These are phyloP conservation scores for Globicephala melas DNA, from an alignment of 2,113 vertebrate genomes.

Conservation along the genomic window DNA sequence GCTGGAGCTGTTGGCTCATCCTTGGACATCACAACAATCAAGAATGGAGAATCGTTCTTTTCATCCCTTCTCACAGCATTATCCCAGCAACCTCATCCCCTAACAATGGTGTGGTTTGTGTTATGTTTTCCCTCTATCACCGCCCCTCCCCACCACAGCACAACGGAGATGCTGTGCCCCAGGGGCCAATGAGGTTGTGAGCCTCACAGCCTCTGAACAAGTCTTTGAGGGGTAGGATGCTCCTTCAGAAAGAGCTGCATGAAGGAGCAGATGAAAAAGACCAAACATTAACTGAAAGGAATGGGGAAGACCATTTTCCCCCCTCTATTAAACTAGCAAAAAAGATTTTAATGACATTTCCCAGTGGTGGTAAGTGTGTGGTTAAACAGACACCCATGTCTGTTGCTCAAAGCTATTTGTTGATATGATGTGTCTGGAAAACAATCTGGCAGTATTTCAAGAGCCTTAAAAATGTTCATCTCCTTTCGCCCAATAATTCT, in stretches of 20 bases:
- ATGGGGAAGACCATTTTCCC: not conserved
- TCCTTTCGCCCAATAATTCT: not conserved
- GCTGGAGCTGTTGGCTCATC: constrained; percentile 55
- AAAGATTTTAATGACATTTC: constrained; percentile 12
- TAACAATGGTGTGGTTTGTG: constrained; percentile 69
- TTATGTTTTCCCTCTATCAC: not conserved
- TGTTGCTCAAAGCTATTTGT: not conserved
- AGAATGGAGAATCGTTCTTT: constrained; percentile 73
- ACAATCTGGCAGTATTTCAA: constrained; percentile 32
- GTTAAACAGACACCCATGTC: not conserved
- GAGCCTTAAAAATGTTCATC: not conserved
- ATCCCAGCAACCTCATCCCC: constrained; percentile 42
- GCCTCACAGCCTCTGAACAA: not conserved
- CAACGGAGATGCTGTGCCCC: constrained; percentile 48
- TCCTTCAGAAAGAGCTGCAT: not conserved
- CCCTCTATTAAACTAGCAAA: not conserved
- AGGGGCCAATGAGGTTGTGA: not conserved
- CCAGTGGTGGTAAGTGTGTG: not conserved
- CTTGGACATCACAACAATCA: constrained; percentile 59
- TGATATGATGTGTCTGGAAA: constrained; percentile 15
- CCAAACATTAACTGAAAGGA: not conserved
- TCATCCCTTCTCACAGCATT: constrained; percentile 63
- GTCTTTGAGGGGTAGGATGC: not conserved
- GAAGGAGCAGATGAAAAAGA: not conserved
- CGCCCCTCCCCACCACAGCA: not conserved